Evolutionary conservation across 2,888 invertebrate genomes (phyloP), one percentile per base, ranked within the genome.

Genomic region (Caenorhabditis wallacei): DNA sequence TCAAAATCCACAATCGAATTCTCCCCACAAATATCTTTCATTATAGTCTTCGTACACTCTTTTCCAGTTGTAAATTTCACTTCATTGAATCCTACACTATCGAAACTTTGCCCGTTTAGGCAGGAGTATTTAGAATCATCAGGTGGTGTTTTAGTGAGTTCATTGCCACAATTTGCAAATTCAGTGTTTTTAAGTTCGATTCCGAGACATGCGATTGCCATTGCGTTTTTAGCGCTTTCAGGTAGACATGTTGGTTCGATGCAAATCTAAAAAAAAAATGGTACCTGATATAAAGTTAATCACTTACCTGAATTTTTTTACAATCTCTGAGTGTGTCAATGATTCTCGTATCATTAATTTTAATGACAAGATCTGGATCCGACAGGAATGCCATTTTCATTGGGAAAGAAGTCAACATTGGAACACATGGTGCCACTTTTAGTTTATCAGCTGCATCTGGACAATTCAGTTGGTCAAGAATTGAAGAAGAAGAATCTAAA

Each of bases 21-120:
- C 16, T 63, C 26, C 26, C 63, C 63, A 46, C 63, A 63, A 26
- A 46, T n/a, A 26, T 63, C 46, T 26, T 26, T 46, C 63, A 63
- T 63, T 16, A 63, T 63, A 26, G 24, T 13, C 18, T 63, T 63
- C 0, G 63, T 63, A 11, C 63, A 63, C 2, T 26, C 24, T 20
- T 63, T 46, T 13, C 46, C 26, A 18, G 22, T 24, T 0, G 22
- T 40, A 2, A 40, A 40, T 11, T 2, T 16, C 40, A 10, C 13
- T 10, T 40, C 13, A 4, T 40, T 11, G 16, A 8, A 40, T 40
- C 11, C 16, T 40, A 2, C 10, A 40, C 16, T 16, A 40, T 40
- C 16, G 10, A 40, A 16, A 40, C 2, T 13, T 2, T 2, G 10
- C 11, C 40, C 40, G 2, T 40, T 11, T 11, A 40, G 10, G 11